Evolutionary conservation across 2,888 invertebrate genomes (phyloP).

Genomic region (Dendrolimus pini): DNA sequence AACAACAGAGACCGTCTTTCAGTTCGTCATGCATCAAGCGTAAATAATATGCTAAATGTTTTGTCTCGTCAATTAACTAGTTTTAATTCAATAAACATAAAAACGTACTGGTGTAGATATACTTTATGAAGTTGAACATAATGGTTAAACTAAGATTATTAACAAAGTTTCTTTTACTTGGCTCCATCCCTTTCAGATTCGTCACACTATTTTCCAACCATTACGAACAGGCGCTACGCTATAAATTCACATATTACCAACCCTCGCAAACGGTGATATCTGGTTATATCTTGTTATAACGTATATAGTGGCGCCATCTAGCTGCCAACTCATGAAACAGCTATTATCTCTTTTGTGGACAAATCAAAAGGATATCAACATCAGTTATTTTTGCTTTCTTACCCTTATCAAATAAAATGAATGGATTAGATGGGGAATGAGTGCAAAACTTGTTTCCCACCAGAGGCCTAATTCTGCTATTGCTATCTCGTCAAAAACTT

Average conservation of each 20-base stretch:
- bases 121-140: neutral
- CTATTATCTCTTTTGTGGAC: conserved; percentile 56
- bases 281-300: conserved; percentile 13
- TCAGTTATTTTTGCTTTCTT: conserved; percentile 61
- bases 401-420: conserved; percentile 59
- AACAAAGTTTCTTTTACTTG: neutral
- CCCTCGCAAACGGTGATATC: conserved; percentile 21
- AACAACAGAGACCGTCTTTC: too few species aligned
- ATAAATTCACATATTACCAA: conserved; percentile 42
- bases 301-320: conserved; percentile 32
- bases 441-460: conserved; percentile 56
- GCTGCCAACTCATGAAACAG: conserved; percentile 56
- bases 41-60: too few species aligned
- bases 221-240: conserved; percentile 32
- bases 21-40: too few species aligned
- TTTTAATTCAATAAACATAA: neutral
- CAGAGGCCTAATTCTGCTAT: conserved; percentile 3
- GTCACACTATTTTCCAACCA: conserved; percentile 39
- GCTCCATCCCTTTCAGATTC: conserved; percentile 22
- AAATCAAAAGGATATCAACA: conserved; percentile 72
- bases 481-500: too few species aligned
- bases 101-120: neutral
- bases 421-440: conserved; percentile 54
- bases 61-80: too few species aligned
- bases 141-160: neutral